Evolutionary conservation across 35 echinoderm and acorn worm species (phyloP).

Genomic region (Acanthaster planci): DNA sequence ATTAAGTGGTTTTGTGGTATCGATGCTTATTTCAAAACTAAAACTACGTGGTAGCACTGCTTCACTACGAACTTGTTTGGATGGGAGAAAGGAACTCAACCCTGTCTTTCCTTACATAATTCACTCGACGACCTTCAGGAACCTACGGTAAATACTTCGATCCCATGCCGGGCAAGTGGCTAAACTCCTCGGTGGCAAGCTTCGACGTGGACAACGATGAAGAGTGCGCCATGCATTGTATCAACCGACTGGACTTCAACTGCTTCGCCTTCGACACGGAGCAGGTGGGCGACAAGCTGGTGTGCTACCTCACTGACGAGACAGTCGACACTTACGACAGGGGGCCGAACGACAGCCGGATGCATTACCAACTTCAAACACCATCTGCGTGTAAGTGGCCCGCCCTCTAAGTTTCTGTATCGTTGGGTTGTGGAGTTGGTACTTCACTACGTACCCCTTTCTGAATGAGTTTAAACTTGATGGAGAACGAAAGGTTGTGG

Average conservation of each 20-base stretch:
- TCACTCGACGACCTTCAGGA: constrained; percentile 6
- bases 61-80: background rate
- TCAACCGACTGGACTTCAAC: background rate
- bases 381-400: background rate
- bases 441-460: too few relatives aligned
- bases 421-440: too few relatives aligned
- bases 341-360: background rate
- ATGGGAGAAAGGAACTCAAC: background rate
- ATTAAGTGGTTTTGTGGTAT: too few relatives aligned
- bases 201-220: constrained; percentile 6
- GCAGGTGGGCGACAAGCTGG: background rate
- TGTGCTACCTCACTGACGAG: background rate
- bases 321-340: background rate
- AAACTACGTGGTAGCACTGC: background rate
- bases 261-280: constrained; percentile 19
- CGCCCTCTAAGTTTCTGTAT: too few relatives aligned
- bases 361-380: constrained; percentile 25
- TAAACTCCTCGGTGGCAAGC: background rate
- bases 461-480: too few relatives aligned
- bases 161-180: background rate
- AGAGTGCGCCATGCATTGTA: constrained; percentile 13
- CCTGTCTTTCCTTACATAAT: background rate
- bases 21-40: background rate
- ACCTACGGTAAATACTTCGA: background rate
- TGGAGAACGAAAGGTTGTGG: too few relatives aligned